Evolutionary conservation across 2,113 vertebrate genomes (phyloP), one percentile per base, ranked within the genome.

Genomic region (Mustela lutreola): DNA sequence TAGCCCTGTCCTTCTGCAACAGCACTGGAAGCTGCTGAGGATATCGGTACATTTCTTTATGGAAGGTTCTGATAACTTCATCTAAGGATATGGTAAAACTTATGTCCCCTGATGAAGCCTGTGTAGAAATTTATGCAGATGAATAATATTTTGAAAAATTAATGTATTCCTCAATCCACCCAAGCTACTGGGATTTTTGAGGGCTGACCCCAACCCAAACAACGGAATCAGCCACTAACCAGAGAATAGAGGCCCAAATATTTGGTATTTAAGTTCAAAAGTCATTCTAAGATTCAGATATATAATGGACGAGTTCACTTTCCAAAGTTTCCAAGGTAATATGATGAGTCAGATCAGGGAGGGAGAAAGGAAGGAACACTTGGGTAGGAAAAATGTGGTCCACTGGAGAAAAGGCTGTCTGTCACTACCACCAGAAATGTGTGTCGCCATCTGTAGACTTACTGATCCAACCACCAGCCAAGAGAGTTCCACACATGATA

Each of bases 31-130:
- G 97, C 84, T 60, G 90, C 97, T 94, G 83, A 97, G 89, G 71
- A 98, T 91, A 95, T 95, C 86, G 2, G 18, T 95, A 86, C 95
- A 97, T 98, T 98, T 98, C 97, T 92, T 95, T 95, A 87, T 89
- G 88, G 75, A 97, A 96, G 97, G 98, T 96, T 98, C 94, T 96
- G 98, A 98, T 98, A 89, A 95, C 98, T 99, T 98, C 94, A 98
- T 98, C 98, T 98, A 91, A 95, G 19, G 94, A 67, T 89, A 91
- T 86, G 87, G 48, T 85, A 62, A 94, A 98, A 88, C 4, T 76
- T 79, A 14, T 62, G 16, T 96, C 91, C 81, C 80, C 53, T 73
- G 83, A 89, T 93, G 93, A 89, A 83, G 83, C 24, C n/a, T 53
- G 79, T 95, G 84, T 97, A 97, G 33, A 93, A 97, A 76, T 82